Evolutionary conservation across 1,140 invertebrate species (phyloP).

Genomic region (Contarinia nasturtii): DNA sequence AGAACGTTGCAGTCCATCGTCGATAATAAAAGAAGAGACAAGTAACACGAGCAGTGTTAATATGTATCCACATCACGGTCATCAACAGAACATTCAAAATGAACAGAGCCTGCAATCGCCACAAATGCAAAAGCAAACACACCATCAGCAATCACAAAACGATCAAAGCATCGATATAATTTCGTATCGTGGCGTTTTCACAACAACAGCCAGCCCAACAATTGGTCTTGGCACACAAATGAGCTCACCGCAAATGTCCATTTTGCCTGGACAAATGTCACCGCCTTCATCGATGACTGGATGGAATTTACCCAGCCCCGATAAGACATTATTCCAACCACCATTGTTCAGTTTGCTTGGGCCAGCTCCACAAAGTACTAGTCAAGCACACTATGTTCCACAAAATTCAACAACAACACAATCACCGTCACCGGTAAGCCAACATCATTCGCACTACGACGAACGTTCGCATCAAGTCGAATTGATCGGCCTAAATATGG

Average conservation of each 20-base stretch:
- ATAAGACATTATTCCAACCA: conserved; percentile 36
- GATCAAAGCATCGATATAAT: conserved; percentile 32
- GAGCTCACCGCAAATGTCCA: conserved; percentile 16
- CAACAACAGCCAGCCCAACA: conserved; percentile 34
- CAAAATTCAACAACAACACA: conserved; percentile 18
- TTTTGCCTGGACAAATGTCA: conserved; percentile 27
- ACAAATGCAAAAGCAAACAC: conserved; percentile 12
- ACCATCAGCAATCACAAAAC: conserved; percentile 29
- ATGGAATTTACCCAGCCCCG: conserved; percentile 38
- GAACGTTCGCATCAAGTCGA: conserved; percentile 30
- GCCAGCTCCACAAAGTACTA: conserved; percentile 14
- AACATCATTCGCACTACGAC: conserved; percentile 25
- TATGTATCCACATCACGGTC: conserved; percentile 33
- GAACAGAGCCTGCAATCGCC: conserved; percentile 14
- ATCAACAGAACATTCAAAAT: conserved; percentile 11
- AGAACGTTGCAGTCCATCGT: conserved; percentile 27
- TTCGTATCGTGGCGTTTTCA: conserved; percentile 50
- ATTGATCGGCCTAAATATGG: conserved; percentile 37
- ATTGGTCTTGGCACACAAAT: conserved; percentile 25
- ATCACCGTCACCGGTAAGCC: conserved; percentile 10
- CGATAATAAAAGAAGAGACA: conserved; percentile 52
- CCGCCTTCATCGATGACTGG: conserved; percentile 20
- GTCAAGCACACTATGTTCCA: conserved; percentile 22
- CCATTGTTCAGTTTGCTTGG: conserved; percentile 30
- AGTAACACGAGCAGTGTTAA: conserved; percentile 39